Evolutionary conservation across 2,113 vertebrate species (phyloP), one percentile per base, ranked within the genome.

Genomic region (Saguinus imperator): DNA sequence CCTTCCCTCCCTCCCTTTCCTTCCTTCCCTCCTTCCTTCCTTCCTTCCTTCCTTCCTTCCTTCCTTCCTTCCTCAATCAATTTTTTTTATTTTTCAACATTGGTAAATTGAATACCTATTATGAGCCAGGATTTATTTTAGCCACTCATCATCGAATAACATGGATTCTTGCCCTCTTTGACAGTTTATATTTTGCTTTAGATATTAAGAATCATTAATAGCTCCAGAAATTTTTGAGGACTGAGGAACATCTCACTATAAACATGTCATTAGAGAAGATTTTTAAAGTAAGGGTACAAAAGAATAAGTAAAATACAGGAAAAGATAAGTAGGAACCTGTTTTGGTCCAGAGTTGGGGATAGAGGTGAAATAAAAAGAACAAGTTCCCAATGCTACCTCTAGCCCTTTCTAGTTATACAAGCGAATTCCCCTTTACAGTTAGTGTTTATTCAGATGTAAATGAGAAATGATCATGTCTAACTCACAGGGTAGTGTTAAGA

Each of bases 151-250:
- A 68, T 50, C 45, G 55, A 75, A 91, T 13, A 76, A 58, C 43
- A 55, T 35, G 23, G 11, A 8, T 70, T n/a, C 7, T 55, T 89
- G 35, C 3, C 27, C 20, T 89, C 16, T 37, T 27, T 70, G 4
- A 91, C 35, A 43, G 5, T 45, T 94, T 29, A 72, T 10, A 73
- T 75, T 55, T 91, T 95, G 25, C 79, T 94, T 95, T 48, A 93
- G 9, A 20, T 66, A 10, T 91, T 75, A 76, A 40, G 32, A 5
- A 20, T 55, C 40, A 84, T 50, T 48, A 43, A 82, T 81, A 68
- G 40, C 37, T 37, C 12, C 3, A 81, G 55, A 89, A 72, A 17
- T 20, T n/a, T 52, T n/a, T 66, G 8, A 83, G 45, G 20, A 5
- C 58, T 83, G 48, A 87, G 27, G 9, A 7, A 73, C 84, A 25